These are phyloP conservation scores for Cossypha heuglini DNA, from an alignment of 2,797 vertebrate species.

Conservation along the genomic window DNA sequence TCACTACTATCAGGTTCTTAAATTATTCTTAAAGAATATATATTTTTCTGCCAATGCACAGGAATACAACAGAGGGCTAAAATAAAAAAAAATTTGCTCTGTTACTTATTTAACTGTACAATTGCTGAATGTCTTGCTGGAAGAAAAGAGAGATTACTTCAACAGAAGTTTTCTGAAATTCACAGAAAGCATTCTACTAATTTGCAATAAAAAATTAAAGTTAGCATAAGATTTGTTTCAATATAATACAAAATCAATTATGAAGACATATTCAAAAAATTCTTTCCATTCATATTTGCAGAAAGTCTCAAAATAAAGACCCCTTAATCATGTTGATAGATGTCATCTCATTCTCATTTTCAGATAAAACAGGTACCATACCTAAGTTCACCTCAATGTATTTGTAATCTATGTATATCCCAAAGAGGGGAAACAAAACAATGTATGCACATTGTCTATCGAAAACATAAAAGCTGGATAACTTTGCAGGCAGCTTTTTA, in stretches of 20 bases:
- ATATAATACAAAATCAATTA: background rate
- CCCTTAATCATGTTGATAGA: background rate
- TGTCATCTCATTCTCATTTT: background rate
- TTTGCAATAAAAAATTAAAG: background rate
- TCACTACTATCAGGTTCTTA: background rate
- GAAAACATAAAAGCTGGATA: background rate
- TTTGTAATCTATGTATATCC: background rate
- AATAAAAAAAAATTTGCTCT: background rate
- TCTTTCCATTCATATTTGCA: background rate
- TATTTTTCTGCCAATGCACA: background rate
- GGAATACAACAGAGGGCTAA: background rate
- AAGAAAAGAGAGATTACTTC: background rate
- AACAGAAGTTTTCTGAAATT: background rate
- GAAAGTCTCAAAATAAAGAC: background rate
- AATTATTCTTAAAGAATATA: background rate
- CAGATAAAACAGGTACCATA: background rate
- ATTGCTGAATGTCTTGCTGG: background rate
- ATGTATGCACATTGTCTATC: fast-evolving
- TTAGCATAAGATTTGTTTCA: background rate
- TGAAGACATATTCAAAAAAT: background rate
- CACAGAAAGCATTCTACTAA: background rate
- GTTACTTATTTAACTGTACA: background rate
- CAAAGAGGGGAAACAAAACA: background rate
- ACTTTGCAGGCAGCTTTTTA: background rate
- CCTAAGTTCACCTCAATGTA: background rate